phyloP scores from a whole-genome alignment of 2,888 invertebrate species.

The Amblyteles armatorius region DNA sequence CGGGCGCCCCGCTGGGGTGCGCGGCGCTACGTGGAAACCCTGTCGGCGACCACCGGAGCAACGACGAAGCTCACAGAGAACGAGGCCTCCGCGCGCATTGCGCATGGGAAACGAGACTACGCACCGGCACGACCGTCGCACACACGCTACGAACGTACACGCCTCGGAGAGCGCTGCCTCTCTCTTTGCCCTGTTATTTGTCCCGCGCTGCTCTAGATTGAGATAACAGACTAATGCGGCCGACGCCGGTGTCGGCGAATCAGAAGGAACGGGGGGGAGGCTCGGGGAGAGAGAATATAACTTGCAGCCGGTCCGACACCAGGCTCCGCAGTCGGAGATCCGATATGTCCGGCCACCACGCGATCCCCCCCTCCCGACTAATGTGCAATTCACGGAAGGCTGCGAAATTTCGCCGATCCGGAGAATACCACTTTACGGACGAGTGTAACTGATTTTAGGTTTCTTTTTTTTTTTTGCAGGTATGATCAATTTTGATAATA shows the following conservation, averaged over 20 bases:
- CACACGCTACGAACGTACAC: slow-evolving; percentile 6
- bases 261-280: slow-evolving; percentile 52
- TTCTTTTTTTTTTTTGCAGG: slow-evolving; percentile 9
- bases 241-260: slow-evolving; percentile 61
- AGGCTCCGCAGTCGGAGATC: slow-evolving; percentile 57
- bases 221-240: slow-evolving; percentile 80
- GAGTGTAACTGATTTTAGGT: slow-evolving; percentile 46
- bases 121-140: slow-evolving; percentile 42
- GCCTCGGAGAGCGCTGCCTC: slow-evolving; percentile 18
- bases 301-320: slow-evolving; percentile 44
- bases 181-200: slow-evolving; percentile 77
- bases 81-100: not conserved
- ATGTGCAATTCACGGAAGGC: slow-evolving; percentile 35
- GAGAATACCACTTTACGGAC: slow-evolving; percentile 17
- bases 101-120: slow-evolving; percentile 13
- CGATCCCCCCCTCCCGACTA: slow-evolving; percentile 68
- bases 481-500: slow-evolving; percentile 24
- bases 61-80: not conserved
- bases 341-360: slow-evolving; percentile 76
- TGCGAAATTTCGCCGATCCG: not conserved
- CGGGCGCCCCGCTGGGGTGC: not conserved
- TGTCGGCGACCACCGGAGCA: not conserved
- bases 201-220: slow-evolving; percentile 78
- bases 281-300: slow-evolving; percentile 56
- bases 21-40: not conserved